Evolutionary conservation across 2,797 vertebrate genomes (phyloP).

Genomic region (Perodicticus potto): DNA sequence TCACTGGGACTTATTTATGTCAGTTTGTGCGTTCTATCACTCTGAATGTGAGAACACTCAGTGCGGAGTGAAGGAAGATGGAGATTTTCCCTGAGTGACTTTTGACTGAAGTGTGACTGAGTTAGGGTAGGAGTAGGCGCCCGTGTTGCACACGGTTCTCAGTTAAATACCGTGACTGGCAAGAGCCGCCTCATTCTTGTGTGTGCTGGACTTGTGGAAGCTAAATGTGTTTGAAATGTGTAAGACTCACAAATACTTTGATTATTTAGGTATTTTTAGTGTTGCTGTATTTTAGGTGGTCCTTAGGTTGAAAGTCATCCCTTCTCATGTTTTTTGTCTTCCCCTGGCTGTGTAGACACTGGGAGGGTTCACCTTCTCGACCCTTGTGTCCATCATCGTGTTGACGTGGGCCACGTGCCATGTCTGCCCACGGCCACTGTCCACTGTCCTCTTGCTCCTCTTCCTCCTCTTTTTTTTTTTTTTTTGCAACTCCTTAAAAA

Average conservation of each 20-base stretch:
- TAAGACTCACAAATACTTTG: background rate
- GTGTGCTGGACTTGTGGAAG: background rate
- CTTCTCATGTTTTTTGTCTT: background rate
- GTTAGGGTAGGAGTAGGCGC: accelerated
- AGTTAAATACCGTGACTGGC: too few species aligned
- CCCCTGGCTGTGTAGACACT: background rate
- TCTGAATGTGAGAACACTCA: background rate
- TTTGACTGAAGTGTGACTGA: background rate
- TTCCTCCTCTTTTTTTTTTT: background rate
- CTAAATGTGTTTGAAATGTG: too few species aligned
- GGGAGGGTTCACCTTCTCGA: background rate
- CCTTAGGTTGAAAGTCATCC: background rate
- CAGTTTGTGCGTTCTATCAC: background rate
- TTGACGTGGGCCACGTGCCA: background rate
- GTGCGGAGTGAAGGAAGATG: background rate
- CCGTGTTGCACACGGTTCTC: accelerated
- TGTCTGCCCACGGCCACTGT: background rate
- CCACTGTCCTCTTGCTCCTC: background rate
- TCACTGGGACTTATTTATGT: background rate
- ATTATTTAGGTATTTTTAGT: background rate
- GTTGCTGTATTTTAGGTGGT: background rate
- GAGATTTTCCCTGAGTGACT: background rate
- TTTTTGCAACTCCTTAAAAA: background rate
- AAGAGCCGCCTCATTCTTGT: background rate
- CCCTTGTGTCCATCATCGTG: background rate